Evolutionary conservation across 2,888 invertebrate genomes (phyloP).

Genomic region (Dyspetes luteomarginatus): DNA sequence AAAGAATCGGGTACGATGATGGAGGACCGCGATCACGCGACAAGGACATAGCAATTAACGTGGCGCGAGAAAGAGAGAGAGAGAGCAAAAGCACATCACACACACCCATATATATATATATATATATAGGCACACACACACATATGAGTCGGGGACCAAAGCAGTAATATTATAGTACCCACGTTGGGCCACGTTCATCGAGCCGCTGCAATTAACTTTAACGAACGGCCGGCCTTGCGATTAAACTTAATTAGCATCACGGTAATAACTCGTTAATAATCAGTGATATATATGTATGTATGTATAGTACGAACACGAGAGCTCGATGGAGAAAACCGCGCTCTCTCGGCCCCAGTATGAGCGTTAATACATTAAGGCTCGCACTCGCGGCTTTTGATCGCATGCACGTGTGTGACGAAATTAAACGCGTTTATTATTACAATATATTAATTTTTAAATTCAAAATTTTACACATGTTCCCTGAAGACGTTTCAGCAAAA

Average conservation of each 20-base stretch:
- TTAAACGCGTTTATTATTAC: conserved; percentile 36
- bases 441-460: background rate
- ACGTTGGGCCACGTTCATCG: conserved; percentile 79
- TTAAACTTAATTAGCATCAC: conserved; percentile 81
- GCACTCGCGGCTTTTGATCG: background rate
- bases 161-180: conserved; percentile 69
- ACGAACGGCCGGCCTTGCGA: conserved; percentile 82
- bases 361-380: background rate
- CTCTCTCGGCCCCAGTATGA: background rate
- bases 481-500: too few relatives aligned
- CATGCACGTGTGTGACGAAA: conserved; percentile 21
- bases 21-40: conserved; percentile 49
- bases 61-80: conserved; percentile 21
- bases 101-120: background rate
- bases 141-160: conserved; percentile 29
- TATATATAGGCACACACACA: background rate
- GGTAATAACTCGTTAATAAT: conserved; percentile 82
- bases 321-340: conserved; percentile 24
- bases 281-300: conserved; percentile 68
- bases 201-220: conserved; percentile 82
- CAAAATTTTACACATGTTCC: background rate
- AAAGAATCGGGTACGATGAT: conserved; percentile 35
- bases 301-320: background rate
- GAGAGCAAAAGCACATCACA: conserved; percentile 25
- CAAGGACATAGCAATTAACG: conserved; percentile 63